Evolutionary conservation across 2,113 vertebrate species (phyloP).

Genomic region (Hassar affinis): DNA sequence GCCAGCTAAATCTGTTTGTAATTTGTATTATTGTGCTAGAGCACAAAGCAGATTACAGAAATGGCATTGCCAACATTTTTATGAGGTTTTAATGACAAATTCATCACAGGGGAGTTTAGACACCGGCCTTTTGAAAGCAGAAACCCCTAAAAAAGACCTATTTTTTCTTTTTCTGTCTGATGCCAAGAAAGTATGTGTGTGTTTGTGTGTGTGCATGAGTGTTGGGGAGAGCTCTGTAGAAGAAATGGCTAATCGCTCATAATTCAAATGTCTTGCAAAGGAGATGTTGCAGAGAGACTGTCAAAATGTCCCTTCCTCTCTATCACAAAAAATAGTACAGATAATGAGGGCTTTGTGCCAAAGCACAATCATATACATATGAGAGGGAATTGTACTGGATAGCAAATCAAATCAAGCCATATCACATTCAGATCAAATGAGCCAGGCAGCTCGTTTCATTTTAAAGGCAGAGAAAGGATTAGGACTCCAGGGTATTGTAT

Average conservation of each 20-base stretch:
- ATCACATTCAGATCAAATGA: slow-evolving; percentile 69
- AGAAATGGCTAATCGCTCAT: slow-evolving; percentile 59
- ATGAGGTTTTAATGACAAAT: slow-evolving; percentile 62
- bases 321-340: slow-evolving; percentile 62
- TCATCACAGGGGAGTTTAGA: slow-evolving; percentile 46
- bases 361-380: slow-evolving; percentile 70
- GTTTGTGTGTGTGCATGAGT: slow-evolving; percentile 10
- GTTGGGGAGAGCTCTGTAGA: slow-evolving; percentile 24
- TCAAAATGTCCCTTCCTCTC: slow-evolving; percentile 52
- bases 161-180: neutral
- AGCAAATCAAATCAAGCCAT: slow-evolving; percentile 70
- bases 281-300: slow-evolving; percentile 63
- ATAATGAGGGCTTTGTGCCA: slow-evolving; percentile 69
- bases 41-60: slow-evolving; percentile 58
- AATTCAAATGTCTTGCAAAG: slow-evolving; percentile 61
- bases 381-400: slow-evolving; percentile 68
- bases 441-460: slow-evolving; percentile 64
- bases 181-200: slow-evolving; percentile 19
- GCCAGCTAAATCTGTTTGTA: slow-evolving; percentile 52
- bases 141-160: slow-evolving; percentile 30
- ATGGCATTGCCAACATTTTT: slow-evolving; percentile 62
- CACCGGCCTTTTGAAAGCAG: slow-evolving; percentile 42
- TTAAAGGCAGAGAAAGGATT: slow-evolving; percentile 60
- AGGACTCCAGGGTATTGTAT: slow-evolving; percentile 53
- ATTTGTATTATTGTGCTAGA: slow-evolving; percentile 56